Percentiles rank a stretch among this genome's conserved stretches.
Conservation (phyloP, 1,140 invertebrate species). For the Bombus pascuorum region DNA sequence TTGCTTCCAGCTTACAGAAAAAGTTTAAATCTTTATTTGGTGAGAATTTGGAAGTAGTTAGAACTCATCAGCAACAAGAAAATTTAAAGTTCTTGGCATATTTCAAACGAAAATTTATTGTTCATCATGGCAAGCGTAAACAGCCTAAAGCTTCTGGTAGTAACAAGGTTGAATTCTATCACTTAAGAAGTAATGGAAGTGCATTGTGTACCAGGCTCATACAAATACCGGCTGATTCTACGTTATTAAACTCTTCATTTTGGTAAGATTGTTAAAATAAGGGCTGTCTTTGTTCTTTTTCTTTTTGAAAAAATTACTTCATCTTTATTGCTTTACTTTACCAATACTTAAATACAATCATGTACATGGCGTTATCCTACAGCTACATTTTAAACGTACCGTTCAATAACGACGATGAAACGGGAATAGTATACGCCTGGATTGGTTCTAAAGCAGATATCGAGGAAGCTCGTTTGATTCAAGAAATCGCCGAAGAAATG, state of each 20-base stretch:
- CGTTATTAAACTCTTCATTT: slow-evolving; percentile 91
- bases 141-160: slow-evolving; percentile 80
- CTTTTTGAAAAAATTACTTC: not conserved
- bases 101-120: slow-evolving; percentile 97
- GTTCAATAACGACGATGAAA: slow-evolving; percentile 94
- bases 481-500: slow-evolving; percentile 97
- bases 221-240: slow-evolving; percentile 92
- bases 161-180: slow-evolving; percentile 94
- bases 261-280: slow-evolving; percentile 84
- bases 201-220: slow-evolving; percentile 96
- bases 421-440: slow-evolving; percentile 99
- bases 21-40: slow-evolving; percentile 98
- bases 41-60: slow-evolving; percentile 97
- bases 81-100: slow-evolving; percentile 99
- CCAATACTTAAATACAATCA: slow-evolving; percentile 74
- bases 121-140: slow-evolving; percentile 94
- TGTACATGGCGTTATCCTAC: slow-evolving; percentile 62
- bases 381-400: slow-evolving; percentile 98
- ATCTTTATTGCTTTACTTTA: not conserved
- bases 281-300: not conserved
- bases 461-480: slow-evolving; percentile 93
- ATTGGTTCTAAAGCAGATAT: slow-evolving; percentile 94
- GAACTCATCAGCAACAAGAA: slow-evolving; percentile 99
- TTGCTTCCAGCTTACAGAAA: slow-evolving; percentile 91
- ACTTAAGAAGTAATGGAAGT: slow-evolving; percentile 97